A percentile compares a stretch with the other conserved stretches of the same genome.
These are phyloP conservation scores for Scaptomyza hsui DNA, from an alignment of 1,140 invertebrate genomes.

Conservation along the genomic window DNA sequence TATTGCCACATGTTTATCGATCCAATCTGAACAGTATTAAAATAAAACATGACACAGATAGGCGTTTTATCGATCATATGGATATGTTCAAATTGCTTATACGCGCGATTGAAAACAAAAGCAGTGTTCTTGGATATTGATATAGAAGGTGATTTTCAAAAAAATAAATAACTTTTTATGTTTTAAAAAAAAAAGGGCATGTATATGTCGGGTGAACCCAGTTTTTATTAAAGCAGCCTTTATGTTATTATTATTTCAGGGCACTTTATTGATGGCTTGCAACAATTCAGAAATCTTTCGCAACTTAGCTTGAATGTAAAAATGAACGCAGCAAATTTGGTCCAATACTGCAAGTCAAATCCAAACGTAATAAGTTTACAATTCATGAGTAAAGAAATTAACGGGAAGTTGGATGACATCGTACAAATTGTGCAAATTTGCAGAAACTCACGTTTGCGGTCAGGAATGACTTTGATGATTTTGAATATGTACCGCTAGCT, in stretches of 20 bases:
- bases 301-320: not conserved
- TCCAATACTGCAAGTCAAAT: constrained; percentile 11
- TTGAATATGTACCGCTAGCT: not conserved
- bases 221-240: no score
- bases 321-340: not conserved
- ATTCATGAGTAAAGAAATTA: constrained; percentile 1
- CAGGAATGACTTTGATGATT: not conserved
- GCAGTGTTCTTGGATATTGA: not conserved
- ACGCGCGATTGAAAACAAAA: not conserved
- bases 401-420: not conserved
- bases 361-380: not conserved
- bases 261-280: not conserved
- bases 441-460: not conserved
- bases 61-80: not conserved
- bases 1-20: constrained; percentile 2
- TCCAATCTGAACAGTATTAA: not conserved
- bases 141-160: constrained; percentile 7
- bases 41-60: not conserved
- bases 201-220: no score
- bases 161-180: no score
- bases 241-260: no score
- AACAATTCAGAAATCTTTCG: not conserved
- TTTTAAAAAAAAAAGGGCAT: no score
- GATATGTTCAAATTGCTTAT: not conserved
- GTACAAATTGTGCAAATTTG: not conserved